Evolutionary conservation across 1,140 invertebrate genomes (phyloP).

Genomic region (Drosophila fuyamai): DNA sequence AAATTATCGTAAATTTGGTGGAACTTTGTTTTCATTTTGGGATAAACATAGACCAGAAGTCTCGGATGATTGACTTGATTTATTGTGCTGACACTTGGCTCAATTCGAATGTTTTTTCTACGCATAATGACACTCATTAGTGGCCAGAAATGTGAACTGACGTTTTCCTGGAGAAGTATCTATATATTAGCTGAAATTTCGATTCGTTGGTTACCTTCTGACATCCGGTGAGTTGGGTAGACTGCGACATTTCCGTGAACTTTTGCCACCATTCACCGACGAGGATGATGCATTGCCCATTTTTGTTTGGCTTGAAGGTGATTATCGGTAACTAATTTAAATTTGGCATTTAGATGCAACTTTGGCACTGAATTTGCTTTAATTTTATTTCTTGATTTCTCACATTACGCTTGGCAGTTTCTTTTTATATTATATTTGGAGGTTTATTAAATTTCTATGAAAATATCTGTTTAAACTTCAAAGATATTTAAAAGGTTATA

Average conservation of each 20-base stretch:
- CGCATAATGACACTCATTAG: constrained; percentile 73
- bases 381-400: constrained; percentile 3
- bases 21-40: constrained; percentile 54
- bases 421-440: not conserved
- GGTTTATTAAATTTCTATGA: not conserved
- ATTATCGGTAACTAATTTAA: constrained; percentile 43
- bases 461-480: not conserved
- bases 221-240: constrained; percentile 89
- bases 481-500: not conserved
- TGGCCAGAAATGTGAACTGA: constrained; percentile 37
- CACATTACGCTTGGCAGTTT: constrained; percentile 19
- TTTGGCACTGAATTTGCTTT: constrained; percentile 64
- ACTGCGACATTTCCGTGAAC: constrained; percentile 87
- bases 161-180: constrained; percentile 38
- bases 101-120: constrained; percentile 49
- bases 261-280: constrained; percentile 69
- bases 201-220: constrained; percentile 85
- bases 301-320: constrained; percentile 16
- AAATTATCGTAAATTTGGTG: constrained; percentile 68
- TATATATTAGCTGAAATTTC: constrained; percentile 5
- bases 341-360: constrained; percentile 68
- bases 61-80: constrained; percentile 58
- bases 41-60: constrained; percentile 15
- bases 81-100: constrained; percentile 74
- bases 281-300: constrained; percentile 87